These are phyloP conservation scores for Diogma glabrata DNA, from an alignment of 2,888 invertebrate species.

Conservation along the genomic window DNA sequence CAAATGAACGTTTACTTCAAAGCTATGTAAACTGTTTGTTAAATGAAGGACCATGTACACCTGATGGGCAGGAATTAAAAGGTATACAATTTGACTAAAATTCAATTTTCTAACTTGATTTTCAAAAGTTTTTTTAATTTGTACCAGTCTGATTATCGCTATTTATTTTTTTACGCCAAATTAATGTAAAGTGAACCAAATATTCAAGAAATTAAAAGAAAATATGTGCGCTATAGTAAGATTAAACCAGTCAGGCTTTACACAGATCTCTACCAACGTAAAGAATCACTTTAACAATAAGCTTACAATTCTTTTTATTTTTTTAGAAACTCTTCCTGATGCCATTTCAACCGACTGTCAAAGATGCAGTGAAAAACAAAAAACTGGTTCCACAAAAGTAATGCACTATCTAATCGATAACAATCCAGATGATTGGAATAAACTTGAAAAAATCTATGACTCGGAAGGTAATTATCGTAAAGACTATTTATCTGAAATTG, in stretches of 20 bases:
- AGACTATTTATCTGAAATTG: conserved; percentile 46
- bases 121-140: too few species aligned
- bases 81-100: conserved; percentile 38
- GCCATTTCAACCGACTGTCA: conserved; percentile 54
- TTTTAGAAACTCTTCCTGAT: conserved; percentile 53
- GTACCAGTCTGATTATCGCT: too few species aligned
- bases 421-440: conserved; percentile 43
- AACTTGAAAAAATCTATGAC: conserved; percentile 47
- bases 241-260: too few species aligned
- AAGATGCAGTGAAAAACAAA: conserved; percentile 55
- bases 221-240: too few species aligned
- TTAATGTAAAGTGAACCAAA: too few species aligned
- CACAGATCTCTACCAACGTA: too few species aligned
- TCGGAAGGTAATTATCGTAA: conserved; percentile 48
- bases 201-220: too few species aligned
- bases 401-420: conserved; percentile 40
- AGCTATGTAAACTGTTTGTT: conserved; percentile 56
- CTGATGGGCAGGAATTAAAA: conserved; percentile 58
- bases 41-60: conserved; percentile 49
- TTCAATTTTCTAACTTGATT: background rate
- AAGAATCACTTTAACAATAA: too few species aligned
- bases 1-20: conserved; percentile 49
- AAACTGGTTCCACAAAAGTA: conserved; percentile 49
- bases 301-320: too few species aligned
- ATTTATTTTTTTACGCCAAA: too few species aligned